phyloP scores from a whole-genome alignment of 1,140 invertebrate species.

The Diploscapter pachys region DNA sequence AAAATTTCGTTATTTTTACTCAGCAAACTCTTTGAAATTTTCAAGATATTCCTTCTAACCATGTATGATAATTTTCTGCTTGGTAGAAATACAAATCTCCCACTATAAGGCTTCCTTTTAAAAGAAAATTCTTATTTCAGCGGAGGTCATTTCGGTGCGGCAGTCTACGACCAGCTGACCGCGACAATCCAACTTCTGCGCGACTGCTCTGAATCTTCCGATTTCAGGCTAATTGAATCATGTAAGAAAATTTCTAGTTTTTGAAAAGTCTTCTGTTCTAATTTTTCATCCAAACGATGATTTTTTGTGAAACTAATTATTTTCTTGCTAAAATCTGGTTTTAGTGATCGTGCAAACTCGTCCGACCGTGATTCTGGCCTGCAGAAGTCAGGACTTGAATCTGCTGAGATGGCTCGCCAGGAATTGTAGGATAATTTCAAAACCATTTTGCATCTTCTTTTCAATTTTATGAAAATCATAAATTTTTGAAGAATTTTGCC shows the following conservation, averaged over 20 bases:
- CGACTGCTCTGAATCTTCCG: conserved; percentile 32
- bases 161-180: conserved; percentile 29
- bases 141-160: conserved; percentile 24
- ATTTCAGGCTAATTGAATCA: conserved; percentile 25
- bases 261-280: background rate
- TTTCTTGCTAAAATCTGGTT: background rate
- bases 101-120: too few species aligned
- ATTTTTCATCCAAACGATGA: background rate
- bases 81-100: too few species aligned
- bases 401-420: conserved; percentile 21
- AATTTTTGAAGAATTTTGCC: background rate
- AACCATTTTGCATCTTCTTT: background rate
- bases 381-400: conserved; percentile 27
- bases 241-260: background rate
- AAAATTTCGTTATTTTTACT: too few species aligned
- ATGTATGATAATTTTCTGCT: too few species aligned
- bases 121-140: background rate
- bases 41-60: too few species aligned
- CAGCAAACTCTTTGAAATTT: too few species aligned
- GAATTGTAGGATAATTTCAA: conserved; percentile 16
- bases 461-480: conserved; percentile 4
- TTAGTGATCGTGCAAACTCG: conserved; percentile 35
- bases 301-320: too few species aligned
- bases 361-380: conserved; percentile 26
- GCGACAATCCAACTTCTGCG: conserved; percentile 30